phyloP scores from a whole-genome alignment of 2,888 invertebrate species.

The Chloromyia formosa region DNA sequence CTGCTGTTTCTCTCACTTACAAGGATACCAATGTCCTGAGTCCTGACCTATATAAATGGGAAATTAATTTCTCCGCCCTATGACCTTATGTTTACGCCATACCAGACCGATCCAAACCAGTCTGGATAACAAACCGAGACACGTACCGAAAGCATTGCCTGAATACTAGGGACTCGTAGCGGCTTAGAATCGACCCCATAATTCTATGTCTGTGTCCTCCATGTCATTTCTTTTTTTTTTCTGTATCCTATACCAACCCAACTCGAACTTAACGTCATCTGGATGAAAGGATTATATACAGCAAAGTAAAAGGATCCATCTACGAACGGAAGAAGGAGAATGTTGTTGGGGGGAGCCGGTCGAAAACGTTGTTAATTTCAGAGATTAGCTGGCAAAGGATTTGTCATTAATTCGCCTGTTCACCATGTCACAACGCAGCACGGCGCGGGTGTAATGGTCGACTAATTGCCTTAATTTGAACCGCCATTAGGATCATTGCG shows the following conservation, averaged over 20 bases:
- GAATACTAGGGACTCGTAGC: not conserved
- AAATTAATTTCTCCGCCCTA: not conserved
- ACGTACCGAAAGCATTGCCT: not conserved
- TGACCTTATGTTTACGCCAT: not conserved
- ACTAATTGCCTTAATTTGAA: constrained; percentile 42
- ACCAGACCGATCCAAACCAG: not conserved
- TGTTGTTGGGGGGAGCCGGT: not conserved
- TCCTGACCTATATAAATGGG: not conserved
- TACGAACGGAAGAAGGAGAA: not conserved
- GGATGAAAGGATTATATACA: not conserved
- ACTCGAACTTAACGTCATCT: not conserved
- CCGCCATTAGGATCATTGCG: constrained; percentile 15
- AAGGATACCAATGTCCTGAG: not conserved
- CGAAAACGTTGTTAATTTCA: constrained; percentile 13
- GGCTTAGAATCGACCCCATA: not conserved
- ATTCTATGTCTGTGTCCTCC: not conserved
- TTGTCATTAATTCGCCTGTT: constrained; percentile 38
- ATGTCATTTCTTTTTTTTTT: not conserved
- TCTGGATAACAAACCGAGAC: not conserved
- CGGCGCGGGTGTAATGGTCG: constrained; percentile 21
- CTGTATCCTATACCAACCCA: not conserved
- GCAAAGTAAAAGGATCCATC: too few relatives aligned
- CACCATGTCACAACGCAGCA: constrained; percentile 9
- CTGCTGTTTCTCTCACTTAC: not conserved
- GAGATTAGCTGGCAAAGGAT: constrained; percentile 26